A percentile compares a stretch with the other conserved stretches of the same genome.
These are phyloP conservation scores for Argyra leucocephala DNA, from an alignment of 2,888 invertebrate species.

Conservation along the genomic window DNA sequence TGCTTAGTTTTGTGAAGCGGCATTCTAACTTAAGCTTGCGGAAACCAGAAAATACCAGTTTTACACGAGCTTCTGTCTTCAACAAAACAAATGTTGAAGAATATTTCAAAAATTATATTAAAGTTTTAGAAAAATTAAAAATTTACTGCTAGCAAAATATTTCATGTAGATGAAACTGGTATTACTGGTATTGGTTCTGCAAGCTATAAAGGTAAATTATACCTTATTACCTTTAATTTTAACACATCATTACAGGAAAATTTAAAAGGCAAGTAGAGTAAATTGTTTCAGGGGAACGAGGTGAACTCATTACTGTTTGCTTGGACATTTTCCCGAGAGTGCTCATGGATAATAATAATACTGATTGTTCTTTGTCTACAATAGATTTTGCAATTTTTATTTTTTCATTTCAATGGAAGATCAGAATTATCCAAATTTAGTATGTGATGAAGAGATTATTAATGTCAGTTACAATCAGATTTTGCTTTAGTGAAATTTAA, in stretches of 20 bases:
- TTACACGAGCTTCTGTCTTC: background rate
- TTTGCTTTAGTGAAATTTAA: too few species aligned
- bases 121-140: constrained; percentile 5
- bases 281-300: constrained; percentile 25
- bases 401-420: background rate
- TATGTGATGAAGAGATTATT: background rate
- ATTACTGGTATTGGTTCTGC: constrained; percentile 12
- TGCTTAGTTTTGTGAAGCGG: background rate
- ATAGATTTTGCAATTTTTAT: constrained; percentile 15
- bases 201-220: background rate
- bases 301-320: constrained; percentile 22
- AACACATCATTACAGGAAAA: background rate
- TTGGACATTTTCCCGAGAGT: constrained; percentile 7
- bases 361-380: constrained; percentile 32
- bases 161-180: constrained; percentile 14
- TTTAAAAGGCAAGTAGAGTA: constrained; percentile 20
- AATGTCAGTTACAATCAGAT: background rate
- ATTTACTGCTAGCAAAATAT: constrained; percentile 5
- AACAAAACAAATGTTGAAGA: constrained; percentile 7
- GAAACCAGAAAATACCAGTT: constrained; percentile 11
- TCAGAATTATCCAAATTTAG: background rate
- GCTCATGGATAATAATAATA: constrained; percentile 20
- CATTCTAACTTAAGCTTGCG: background rate
- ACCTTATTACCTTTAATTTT: background rate
- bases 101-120: constrained; percentile 9